These are phyloP conservation scores for Scyliorhinus canicula DNA, from an alignment of 2,797 vertebrate species.

Conservation along the genomic window DNA sequence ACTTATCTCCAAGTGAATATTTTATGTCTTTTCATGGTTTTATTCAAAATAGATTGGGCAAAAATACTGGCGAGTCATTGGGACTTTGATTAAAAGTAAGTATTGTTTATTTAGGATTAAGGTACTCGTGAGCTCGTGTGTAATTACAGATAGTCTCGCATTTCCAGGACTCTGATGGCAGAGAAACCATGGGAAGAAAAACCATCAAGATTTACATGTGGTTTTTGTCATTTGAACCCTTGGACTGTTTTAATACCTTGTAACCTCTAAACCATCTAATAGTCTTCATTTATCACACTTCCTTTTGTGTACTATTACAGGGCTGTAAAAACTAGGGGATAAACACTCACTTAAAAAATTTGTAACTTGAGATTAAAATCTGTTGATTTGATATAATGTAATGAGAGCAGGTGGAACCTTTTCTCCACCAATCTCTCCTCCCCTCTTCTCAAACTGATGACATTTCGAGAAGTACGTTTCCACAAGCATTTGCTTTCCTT, in stretches of 20 bases:
- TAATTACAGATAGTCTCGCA: neutral
- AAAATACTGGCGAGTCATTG: neutral
- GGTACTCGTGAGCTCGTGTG: neutral
- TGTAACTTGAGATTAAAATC: neutral
- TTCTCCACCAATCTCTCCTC: neutral
- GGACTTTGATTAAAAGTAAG: neutral
- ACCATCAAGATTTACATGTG: neutral
- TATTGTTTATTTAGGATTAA: neutral
- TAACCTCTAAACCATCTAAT: neutral
- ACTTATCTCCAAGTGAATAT: neutral
- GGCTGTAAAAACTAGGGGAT: neutral
- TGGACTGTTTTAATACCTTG: neutral
- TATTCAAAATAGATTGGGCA: neutral
- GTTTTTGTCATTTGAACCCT: slow-evolving; percentile 2
- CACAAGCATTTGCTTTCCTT: neutral
- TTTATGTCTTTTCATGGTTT: neutral
- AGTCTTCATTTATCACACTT: slow-evolving; percentile 13
- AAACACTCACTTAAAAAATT: slow-evolving; percentile 6
- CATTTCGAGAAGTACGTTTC: neutral
- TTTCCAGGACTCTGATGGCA: neutral
- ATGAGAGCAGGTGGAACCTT: neutral
- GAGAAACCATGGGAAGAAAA: neutral
- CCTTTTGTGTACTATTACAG: neutral
- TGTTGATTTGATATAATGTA: neutral
- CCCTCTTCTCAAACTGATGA: neutral